Percentiles rank a stretch among this genome's conserved stretches.
phyloP scores from a whole-genome alignment of 2,113 vertebrate genomes.

The Rhagologus leucostigma region DNA sequence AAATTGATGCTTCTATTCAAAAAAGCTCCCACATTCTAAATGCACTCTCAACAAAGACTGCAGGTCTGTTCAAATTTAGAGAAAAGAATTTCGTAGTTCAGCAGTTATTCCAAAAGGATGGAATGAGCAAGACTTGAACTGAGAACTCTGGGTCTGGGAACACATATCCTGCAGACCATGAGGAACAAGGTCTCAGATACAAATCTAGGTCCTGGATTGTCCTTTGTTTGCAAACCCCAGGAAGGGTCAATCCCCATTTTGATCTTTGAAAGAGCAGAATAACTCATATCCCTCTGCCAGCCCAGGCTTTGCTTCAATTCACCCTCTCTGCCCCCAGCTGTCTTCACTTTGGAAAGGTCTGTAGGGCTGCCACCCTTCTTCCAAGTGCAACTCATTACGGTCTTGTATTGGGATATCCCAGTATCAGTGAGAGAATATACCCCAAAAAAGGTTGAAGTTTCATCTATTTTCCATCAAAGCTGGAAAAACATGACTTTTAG shows the following conservation, averaged over 20 bases:
- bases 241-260: not conserved
- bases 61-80: not conserved
- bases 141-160: not conserved
- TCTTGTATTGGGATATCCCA: not conserved
- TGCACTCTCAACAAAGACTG: not conserved
- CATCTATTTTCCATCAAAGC: not conserved
- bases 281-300: not conserved
- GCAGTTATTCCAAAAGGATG: not conserved
- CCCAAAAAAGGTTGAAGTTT: not conserved
- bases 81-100: not conserved
- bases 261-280: not conserved
- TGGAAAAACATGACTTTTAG: not conserved
- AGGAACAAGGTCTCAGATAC: not conserved
- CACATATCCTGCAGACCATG: not conserved
- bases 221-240: not conserved
- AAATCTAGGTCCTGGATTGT: not conserved
- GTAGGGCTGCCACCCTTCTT: not conserved
- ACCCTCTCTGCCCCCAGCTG: not conserved
- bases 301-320: not conserved
- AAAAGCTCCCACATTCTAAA: not conserved
- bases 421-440: not conserved
- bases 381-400: fast-evolving
- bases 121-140: not conserved
- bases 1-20: not conserved
- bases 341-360: not conserved